A percentile compares a stretch with the other conserved stretches of the same genome.
These are phyloP conservation scores for Brachypterus glaber DNA, from an alignment of 2,888 invertebrate species.

Conservation along the genomic window DNA sequence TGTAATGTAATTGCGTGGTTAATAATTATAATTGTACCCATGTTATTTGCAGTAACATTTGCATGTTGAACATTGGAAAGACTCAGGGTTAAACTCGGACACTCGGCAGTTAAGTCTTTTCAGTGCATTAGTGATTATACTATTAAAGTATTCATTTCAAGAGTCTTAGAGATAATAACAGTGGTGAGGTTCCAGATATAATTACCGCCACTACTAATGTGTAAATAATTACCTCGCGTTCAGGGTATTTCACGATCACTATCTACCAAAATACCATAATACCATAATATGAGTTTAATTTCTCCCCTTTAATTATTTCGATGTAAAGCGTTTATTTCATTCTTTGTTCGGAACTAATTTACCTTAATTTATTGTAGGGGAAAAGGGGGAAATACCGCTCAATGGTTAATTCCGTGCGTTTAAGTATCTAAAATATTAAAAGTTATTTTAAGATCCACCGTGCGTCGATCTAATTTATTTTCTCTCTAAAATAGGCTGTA, in stretches of 20 bases:
- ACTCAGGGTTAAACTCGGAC: background rate
- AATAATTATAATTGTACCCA: too few species aligned
- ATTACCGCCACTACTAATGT: conserved; percentile 39
- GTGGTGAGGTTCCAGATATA: conserved; percentile 35
- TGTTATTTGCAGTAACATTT: too few species aligned
- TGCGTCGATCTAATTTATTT: too few species aligned
- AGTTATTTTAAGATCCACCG: too few species aligned
- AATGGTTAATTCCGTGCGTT: too few species aligned
- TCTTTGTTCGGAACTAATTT: conserved; percentile 17
- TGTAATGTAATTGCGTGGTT: too few species aligned
- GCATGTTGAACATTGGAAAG: background rate
- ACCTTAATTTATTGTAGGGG: conserved; percentile 22
- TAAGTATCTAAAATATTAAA: too few species aligned
- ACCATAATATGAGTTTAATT: conserved; percentile 10
- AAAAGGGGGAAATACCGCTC: conserved; percentile 16
- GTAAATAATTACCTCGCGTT: conserved; percentile 40
- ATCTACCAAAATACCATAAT: conserved; percentile 33
- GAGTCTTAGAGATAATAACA: conserved; percentile 37
- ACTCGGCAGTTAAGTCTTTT: conserved; percentile 19
- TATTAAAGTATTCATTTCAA: conserved; percentile 41
- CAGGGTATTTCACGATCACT: conserved; percentile 37
- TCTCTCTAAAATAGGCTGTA: too few species aligned
- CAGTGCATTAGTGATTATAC: conserved; percentile 31
- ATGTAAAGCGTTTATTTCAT: conserved; percentile 20
- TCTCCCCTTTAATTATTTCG: conserved; percentile 16